Conservation (phyloP, 2,888 invertebrate species). For the Cepaea hortensis region DNA sequence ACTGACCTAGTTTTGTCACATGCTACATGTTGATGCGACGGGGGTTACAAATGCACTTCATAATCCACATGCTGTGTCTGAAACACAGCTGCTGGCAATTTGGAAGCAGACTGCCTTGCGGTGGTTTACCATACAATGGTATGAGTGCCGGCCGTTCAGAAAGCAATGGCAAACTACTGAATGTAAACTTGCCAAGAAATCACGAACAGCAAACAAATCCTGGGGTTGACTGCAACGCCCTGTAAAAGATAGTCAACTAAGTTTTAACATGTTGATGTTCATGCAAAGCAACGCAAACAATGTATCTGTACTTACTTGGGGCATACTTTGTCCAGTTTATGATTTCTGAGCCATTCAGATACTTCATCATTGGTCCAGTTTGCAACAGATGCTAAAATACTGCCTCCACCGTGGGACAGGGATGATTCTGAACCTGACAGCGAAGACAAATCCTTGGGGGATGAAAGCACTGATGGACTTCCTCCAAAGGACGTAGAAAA, state of each 20-base stretch:
- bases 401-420: background rate
- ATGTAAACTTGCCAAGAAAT: too few relatives aligned
- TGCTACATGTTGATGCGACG: too few relatives aligned
- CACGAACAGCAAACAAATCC: too few relatives aligned
- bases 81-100: too few relatives aligned
- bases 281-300: background rate
- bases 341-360: constrained; percentile 17
- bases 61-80: too few relatives aligned
- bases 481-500: background rate
- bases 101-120: too few relatives aligned
- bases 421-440: background rate
- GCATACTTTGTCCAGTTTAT: constrained; percentile 40
- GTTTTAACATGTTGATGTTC: background rate
- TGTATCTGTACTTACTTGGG: constrained; percentile 26
- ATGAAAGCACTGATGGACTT: background rate
- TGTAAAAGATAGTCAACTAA: background rate
- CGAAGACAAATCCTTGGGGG: background rate
- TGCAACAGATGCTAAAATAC: constrained; percentile 12
- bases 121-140: too few relatives aligned
- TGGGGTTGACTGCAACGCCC: background rate
- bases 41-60: too few relatives aligned
- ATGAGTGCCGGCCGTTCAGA: too few relatives aligned
- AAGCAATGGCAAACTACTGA: too few relatives aligned
- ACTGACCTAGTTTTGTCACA: too few relatives aligned
- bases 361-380: constrained; percentile 27